Conservation (phyloP, 2,888 invertebrate genomes). For the Cybosia mesomella region DNA sequence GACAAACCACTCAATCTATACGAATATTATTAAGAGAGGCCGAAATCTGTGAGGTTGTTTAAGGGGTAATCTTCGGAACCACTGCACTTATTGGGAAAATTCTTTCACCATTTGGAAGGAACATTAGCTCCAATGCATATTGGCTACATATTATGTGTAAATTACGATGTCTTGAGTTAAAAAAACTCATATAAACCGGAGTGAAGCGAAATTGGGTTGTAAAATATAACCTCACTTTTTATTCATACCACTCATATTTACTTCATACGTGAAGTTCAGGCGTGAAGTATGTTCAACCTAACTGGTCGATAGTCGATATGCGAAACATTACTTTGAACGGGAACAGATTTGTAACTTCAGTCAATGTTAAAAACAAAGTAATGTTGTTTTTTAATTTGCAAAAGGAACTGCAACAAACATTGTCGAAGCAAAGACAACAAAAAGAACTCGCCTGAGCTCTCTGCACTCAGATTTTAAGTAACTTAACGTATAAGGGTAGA, state of each 20-base stretch:
- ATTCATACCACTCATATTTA: background rate
- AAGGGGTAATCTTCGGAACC: too few relatives aligned
- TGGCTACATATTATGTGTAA: too few relatives aligned
- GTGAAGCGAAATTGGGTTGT: too few relatives aligned
- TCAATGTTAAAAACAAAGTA: background rate
- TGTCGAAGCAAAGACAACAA: conserved; percentile 12
- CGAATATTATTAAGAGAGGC: too few relatives aligned
- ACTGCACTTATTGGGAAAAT: too few relatives aligned
- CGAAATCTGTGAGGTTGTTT: too few relatives aligned
- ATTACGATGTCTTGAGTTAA: too few relatives aligned
- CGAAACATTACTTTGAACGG: background rate
- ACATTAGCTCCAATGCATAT: too few relatives aligned
- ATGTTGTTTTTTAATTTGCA: background rate
- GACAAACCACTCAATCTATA: too few relatives aligned
- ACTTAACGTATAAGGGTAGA: conserved; percentile 42
- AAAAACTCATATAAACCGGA: background rate
- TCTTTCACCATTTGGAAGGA: too few relatives aligned
- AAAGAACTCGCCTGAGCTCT: conserved; percentile 14
- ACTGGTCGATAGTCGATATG: background rate
- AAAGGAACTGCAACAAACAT: background rate
- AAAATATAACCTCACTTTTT: background rate
- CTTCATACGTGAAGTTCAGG: too few relatives aligned
- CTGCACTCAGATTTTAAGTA: conserved; percentile 41
- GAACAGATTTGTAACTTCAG: background rate
- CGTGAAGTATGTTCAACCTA: background rate